Conservation (phyloP, 2,113 vertebrate species). For the Boulengeromyrus knoepffleri region DNA sequence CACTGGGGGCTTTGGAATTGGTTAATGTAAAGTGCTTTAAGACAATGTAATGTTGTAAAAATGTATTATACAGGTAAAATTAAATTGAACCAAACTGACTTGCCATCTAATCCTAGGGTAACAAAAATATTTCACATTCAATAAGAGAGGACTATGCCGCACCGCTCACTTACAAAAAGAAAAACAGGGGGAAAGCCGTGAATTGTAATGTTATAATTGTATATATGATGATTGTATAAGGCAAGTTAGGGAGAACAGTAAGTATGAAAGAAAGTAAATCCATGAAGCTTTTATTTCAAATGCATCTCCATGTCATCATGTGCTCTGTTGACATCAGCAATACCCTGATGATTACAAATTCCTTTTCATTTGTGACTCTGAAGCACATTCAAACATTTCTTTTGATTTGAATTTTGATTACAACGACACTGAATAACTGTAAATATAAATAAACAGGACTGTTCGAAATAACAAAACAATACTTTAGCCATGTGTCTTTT, state of each 20-base stretch:
- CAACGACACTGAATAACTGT: not conserved
- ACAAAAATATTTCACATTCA: not conserved
- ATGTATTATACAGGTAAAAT: too few species aligned
- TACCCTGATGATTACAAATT: too few species aligned
- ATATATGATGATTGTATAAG: too few species aligned
- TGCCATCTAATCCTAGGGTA: not conserved
- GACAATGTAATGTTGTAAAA: too few species aligned
- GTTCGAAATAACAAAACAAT: not conserved
- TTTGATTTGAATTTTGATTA: not conserved
- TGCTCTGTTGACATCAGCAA: not conserved
- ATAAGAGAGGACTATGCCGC: not conserved
- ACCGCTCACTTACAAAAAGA: not conserved
- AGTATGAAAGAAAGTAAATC: not conserved
- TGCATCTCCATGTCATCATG: not conserved
- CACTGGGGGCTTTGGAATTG: too few species aligned
- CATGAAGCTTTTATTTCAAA: not conserved
- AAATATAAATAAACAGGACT: not conserved
- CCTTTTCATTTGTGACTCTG: not conserved
- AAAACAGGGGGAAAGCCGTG: not conserved
- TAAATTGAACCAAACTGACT: too few species aligned
- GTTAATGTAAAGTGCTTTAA: too few species aligned
- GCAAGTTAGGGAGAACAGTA: not conserved
- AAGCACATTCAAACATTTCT: not conserved
- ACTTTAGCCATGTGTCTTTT: not conserved
- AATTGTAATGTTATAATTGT: not conserved